Percentiles rank a stretch among this genome's conserved stretches.
Evolutionary conservation across 2,113 vertebrate genomes (phyloP).

Genomic region (Leptobrachium leishanense): DNA sequence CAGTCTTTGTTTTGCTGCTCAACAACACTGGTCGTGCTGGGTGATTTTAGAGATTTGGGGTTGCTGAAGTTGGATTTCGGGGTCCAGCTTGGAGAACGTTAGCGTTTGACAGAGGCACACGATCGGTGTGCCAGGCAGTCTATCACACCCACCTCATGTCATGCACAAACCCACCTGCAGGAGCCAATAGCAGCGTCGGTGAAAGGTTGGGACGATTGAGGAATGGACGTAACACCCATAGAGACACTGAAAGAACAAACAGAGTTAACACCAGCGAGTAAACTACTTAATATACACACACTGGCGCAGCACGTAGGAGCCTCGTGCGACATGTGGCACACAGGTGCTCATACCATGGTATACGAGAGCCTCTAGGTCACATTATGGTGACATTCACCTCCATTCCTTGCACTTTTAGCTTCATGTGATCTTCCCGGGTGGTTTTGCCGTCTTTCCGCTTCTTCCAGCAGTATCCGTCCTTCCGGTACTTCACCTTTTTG

Average conservation of each 20-base stretch:
- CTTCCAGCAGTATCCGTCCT: conserved; percentile 90
- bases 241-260: conserved; percentile 76
- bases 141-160: no score
- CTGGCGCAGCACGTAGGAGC: no score
- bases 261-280: no score
- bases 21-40: no score
- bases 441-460: conserved; percentile 90
- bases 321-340: no score
- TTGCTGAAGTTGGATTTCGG: no score
- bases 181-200: conserved; percentile 89
- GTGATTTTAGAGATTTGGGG: no score
- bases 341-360: no score
- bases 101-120: no score
- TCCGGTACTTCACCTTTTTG: conserved; percentile 90
- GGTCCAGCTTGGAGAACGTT: no score
- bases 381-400: conserved; percentile 68
- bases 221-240: conserved; percentile 92
- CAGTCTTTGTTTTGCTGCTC: no score
- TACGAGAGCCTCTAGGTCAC: not conserved
- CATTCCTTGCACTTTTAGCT: conserved; percentile 88
- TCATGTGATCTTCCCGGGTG: conserved; percentile 90
- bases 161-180: conserved; percentile 66
- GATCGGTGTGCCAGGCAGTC: no score
- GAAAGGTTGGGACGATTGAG: conserved; percentile 90
- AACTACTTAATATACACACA: not conserved